phyloP scores from a whole-genome alignment of 2,888 invertebrate genomes.

The Andricus quercusramuli region DNA sequence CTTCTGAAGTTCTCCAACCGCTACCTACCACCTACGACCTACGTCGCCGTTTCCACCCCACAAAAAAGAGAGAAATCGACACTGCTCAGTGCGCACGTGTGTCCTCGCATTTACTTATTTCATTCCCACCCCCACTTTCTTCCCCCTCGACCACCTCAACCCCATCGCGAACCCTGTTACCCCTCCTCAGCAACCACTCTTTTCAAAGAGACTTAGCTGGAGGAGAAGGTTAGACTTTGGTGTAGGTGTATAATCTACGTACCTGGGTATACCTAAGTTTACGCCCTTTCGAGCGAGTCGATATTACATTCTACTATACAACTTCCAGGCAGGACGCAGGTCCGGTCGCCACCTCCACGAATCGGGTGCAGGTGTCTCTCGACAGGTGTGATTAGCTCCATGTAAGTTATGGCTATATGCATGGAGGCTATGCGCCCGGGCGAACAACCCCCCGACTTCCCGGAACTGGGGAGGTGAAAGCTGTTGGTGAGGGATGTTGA shows the following conservation, averaged over 20 bases:
- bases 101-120: conserved; percentile 53
- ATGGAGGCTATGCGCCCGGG: conserved; percentile 4
- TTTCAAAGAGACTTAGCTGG: conserved; percentile 27
- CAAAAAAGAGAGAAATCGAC: conserved; percentile 51
- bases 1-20: conserved; percentile 65
- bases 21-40: conserved; percentile 55
- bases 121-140: conserved; percentile 44
- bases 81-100: conserved; percentile 49
- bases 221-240: conserved; percentile 14
- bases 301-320: not conserved
- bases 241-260: not conserved
- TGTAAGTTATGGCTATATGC: conserved; percentile 20
- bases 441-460: conserved; percentile 18
- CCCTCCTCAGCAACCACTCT: conserved; percentile 14
- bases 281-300: conserved; percentile 39
- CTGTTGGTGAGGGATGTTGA: conserved; percentile 22
- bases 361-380: conserved; percentile 38
- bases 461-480: conserved; percentile 11
- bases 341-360: conserved; percentile 22
- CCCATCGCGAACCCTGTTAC: not conserved
- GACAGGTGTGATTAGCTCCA: conserved; percentile 32
- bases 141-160: not conserved
- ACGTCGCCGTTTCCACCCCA: conserved; percentile 48
- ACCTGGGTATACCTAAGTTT: conserved; percentile 38
- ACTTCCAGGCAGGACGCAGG: conserved; percentile 18